Conservation (phyloP, 2,113 vertebrate genomes). For the Hirundichthys speculiger region DNA sequence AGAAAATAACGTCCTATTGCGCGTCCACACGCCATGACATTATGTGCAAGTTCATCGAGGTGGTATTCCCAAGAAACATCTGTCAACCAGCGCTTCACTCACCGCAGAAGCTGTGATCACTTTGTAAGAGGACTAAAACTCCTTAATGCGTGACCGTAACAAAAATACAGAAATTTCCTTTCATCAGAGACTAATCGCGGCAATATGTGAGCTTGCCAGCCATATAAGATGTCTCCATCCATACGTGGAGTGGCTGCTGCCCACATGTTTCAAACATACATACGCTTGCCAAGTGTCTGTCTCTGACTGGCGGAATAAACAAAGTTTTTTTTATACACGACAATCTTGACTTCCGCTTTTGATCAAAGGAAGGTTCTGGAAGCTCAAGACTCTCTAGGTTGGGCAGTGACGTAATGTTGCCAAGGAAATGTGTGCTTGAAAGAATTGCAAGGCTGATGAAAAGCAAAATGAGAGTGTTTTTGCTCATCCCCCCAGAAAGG, state of each 20-base stretch:
- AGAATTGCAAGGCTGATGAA: too few species aligned
- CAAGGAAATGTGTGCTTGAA: neutral
- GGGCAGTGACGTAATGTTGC: conserved; percentile 39
- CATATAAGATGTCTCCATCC: conserved; percentile 25
- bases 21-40: conserved; percentile 24
- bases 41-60: conserved; percentile 33
- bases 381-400: conserved; percentile 14
- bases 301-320: conserved; percentile 51
- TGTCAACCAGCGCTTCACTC: conserved; percentile 41
- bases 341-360: conserved; percentile 38
- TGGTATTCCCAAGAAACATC: conserved; percentile 47
- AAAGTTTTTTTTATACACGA: conserved; percentile 54
- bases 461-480: conserved; percentile 20
- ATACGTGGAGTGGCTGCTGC: conserved; percentile 35
- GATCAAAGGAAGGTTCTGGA: conserved; percentile 47
- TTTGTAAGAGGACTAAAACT: conserved; percentile 36
- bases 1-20: conserved; percentile 10
- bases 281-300: conserved; percentile 48
- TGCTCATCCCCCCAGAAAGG: conserved; percentile 9
- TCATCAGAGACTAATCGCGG: conserved; percentile 55
- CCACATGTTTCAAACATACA: conserved; percentile 59
- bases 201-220: conserved; percentile 8
- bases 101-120: conserved; percentile 44
- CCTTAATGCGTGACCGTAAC: conserved; percentile 34
- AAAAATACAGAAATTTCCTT: conserved; percentile 40